These are phyloP conservation scores for Nanorana parkeri DNA, from an alignment of 2,113 vertebrate species.

Conservation along the genomic window DNA sequence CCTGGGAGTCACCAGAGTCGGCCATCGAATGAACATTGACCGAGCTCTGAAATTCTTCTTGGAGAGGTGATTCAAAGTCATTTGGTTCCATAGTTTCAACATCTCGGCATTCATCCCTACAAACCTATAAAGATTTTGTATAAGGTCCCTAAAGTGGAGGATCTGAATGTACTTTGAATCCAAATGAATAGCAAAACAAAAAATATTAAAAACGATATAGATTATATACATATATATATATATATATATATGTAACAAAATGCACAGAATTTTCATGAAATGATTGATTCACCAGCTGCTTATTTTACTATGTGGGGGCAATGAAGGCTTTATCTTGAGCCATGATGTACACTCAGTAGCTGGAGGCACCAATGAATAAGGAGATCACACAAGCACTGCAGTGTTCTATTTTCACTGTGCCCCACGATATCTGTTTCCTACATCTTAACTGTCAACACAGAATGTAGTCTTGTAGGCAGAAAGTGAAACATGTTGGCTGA, in stretches of 20 bases:
- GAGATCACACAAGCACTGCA: constrained; percentile 15
- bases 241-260: constrained; percentile 35
- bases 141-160: constrained; percentile 32
- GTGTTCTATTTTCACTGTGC: constrained; percentile 35
- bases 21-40: constrained; percentile 95
- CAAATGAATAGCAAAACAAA: constrained; percentile 37
- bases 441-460: constrained; percentile 26
- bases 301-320: constrained; percentile 38
- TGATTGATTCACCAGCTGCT: constrained; percentile 58
- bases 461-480: constrained; percentile 39
- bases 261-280: constrained; percentile 55
- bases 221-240: background rate
- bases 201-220: constrained; percentile 50
- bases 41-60: constrained; percentile 88
- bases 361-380: constrained; percentile 16
- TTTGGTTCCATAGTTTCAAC: constrained; percentile 35
- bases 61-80: constrained; percentile 86
- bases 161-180: constrained; percentile 50
- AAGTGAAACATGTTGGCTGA: background rate
- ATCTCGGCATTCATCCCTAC: constrained; percentile 25
- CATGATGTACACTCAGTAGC: constrained; percentile 4
- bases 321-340: constrained; percentile 37
- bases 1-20: constrained; percentile 92
- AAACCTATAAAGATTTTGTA: constrained; percentile 33
- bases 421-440: constrained; percentile 22